Evolutionary conservation across 2,888 invertebrate genomes (phyloP), one percentile per base, ranked within the genome.

Genomic region (Cryptophagus acutangulus): DNA sequence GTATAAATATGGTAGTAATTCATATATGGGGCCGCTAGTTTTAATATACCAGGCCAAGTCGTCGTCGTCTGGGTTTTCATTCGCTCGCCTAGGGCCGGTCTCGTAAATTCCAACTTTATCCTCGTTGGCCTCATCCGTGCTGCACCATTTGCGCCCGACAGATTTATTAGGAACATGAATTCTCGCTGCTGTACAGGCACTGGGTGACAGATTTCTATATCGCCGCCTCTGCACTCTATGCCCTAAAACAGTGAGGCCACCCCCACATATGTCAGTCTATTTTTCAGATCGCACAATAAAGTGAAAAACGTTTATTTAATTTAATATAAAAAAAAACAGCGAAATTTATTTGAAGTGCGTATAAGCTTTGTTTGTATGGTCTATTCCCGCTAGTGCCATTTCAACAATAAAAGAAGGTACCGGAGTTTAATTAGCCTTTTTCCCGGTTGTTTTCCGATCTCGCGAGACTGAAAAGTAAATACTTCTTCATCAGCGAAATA

Each of bases 81-180:
- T n/a, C n/a, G n/a, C 37, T 40, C 38, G 41, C 45, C 39, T 33
- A 14, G 41, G 48, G 43, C 42, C 48, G 41, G 33, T 29, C 40
- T 43, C 51, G 49, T 55, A 53, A 53, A 53, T 55, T 38, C 46
- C 43, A 26, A 34, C 43, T 48, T 43, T 48, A 45, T 52, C 51
- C 50, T 48, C 49, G 48, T 48, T 45, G 43, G 37, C 46, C 46
- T 51, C 50, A 41, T 47, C 46, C 48, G 38, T 38, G 13, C 26
- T 20, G 51, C 53, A 43, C 55, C 59, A 55, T 58, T 56, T 58
- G 59, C 40, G 49, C 46, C 38, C 18, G 59, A 57, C 59, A 59
- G 58, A 59, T 59, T 59, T 59, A 59, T 59, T 57, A 53, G 48
- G 38, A 45, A 46, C 54, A 55, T 57, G 58, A 56, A 59, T 58